phyloP scores from a whole-genome alignment of 1,140 invertebrate species.

The Octopus bimaculoides region DNA sequence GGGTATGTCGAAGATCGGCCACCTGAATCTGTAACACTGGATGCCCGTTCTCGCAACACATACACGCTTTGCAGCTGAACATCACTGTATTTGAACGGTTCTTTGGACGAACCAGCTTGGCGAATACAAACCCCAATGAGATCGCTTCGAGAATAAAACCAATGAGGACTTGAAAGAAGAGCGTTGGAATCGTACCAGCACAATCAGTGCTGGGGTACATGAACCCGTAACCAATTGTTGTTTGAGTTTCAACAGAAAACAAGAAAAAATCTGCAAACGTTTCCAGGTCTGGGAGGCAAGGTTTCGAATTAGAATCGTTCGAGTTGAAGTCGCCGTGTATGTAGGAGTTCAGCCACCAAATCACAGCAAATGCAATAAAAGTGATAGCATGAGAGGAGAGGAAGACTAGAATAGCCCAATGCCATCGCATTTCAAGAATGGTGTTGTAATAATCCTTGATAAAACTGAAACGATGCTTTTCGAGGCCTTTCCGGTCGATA shows the following conservation, averaged over 20 bases:
- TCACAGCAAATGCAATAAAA: slow-evolving; percentile 86
- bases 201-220: slow-evolving; percentile 69
- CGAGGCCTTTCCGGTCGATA: slow-evolving; percentile 33
- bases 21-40: slow-evolving; percentile 68
- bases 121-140: slow-evolving; percentile 51
- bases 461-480: slow-evolving; percentile 34
- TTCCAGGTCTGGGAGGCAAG: slow-evolving; percentile 47
- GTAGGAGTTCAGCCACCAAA: slow-evolving; percentile 93
- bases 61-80: slow-evolving; percentile 51
- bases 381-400: slow-evolving; percentile 86
- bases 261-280: slow-evolving; percentile 52
- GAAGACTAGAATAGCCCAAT: slow-evolving; percentile 94
- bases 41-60: slow-evolving; percentile 70
- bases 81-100: slow-evolving; percentile 51
- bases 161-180: slow-evolving; percentile 49
- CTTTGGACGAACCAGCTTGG: slow-evolving; percentile 52
- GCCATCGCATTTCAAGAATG: slow-evolving; percentile 71
- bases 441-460: slow-evolving; percentile 48
- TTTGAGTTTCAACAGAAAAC: slow-evolving; percentile 61
- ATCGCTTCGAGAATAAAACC: slow-evolving; percentile 51
- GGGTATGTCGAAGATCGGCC: slow-evolving; percentile 51
- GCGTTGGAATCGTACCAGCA: slow-evolving; percentile 34
- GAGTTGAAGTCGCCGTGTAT: slow-evolving; percentile 85
- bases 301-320: slow-evolving; percentile 60
- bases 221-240: slow-evolving; percentile 60